Conservation (phyloP, 1,140 invertebrate species). For the Kradibia gibbosae region DNA sequence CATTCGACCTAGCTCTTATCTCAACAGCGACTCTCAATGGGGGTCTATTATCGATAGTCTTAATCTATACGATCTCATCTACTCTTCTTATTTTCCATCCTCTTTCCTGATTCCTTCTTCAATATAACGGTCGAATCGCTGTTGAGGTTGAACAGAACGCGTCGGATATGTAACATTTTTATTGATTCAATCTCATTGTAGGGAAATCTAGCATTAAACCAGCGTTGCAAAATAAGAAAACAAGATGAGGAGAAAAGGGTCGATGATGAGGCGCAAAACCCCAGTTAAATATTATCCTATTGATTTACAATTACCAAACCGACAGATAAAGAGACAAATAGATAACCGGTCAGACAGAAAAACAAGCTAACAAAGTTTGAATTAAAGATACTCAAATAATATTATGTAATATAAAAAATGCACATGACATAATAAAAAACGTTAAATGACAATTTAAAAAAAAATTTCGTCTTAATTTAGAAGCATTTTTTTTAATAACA, state of each 20-base stretch:
- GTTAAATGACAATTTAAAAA: no score
- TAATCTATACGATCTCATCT: conserved; percentile 47
- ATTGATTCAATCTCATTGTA: conserved; percentile 27
- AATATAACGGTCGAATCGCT: conserved; percentile 35
- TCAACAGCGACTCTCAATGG: conserved; percentile 17
- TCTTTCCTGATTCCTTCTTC: not conserved
- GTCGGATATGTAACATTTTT: conserved; percentile 25
- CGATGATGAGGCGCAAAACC: conserved; percentile 53
- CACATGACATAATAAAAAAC: no score
- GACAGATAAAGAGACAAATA: not conserved
- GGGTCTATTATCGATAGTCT: conserved; percentile 42
- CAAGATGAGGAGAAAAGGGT: conserved; percentile 43
- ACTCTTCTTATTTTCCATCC: not conserved
- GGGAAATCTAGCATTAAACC: conserved; percentile 12
- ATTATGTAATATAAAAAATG: no score
- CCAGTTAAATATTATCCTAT: conserved; percentile 26
- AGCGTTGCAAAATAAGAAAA: not conserved
- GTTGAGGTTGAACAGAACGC: conserved; percentile 26
- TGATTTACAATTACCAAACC: conserved; percentile 31
- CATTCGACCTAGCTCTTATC: conserved; percentile 17
- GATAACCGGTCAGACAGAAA: no score
- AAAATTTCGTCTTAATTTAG: no score
- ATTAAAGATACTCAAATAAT: no score
- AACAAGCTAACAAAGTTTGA: no score
- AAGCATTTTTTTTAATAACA: no score